These are phyloP conservation scores for Chymomyza caudatula DNA, from an alignment of 2,888 invertebrate species.

Conservation along the genomic window DNA sequence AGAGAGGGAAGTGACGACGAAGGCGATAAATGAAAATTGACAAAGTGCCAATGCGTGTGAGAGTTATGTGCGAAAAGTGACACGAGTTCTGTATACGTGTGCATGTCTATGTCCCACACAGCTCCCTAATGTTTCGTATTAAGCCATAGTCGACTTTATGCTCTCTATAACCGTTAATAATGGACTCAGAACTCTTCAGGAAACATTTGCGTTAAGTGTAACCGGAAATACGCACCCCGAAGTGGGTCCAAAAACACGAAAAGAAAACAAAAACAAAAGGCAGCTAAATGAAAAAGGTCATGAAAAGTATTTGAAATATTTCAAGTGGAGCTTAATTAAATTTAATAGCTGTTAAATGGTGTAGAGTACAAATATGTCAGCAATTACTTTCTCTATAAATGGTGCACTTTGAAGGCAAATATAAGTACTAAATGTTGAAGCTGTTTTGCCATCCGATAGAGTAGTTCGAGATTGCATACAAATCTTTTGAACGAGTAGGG, in stretches of 20 bases:
- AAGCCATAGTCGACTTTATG: background rate
- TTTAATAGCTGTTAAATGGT: slow-evolving; percentile 9
- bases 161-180: background rate
- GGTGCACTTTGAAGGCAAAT: background rate
- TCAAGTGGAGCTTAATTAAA: slow-evolving; percentile 32
- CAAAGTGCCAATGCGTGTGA: slow-evolving; percentile 62
- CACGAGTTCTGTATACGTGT: background rate
- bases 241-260: slow-evolving; percentile 27
- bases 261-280: slow-evolving; percentile 17
- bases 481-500: too few relatives aligned
- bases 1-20: slow-evolving; percentile 3
- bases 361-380: background rate
- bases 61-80: slow-evolving; percentile 39
- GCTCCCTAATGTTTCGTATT: background rate
- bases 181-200: background rate
- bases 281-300: slow-evolving; percentile 4
- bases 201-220: background rate
- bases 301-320: slow-evolving; percentile 10
- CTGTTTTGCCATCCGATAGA: background rate
- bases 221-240: background rate
- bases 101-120: background rate
- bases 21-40: slow-evolving; percentile 23
- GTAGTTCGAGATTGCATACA: too few relatives aligned
- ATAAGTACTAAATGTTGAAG: background rate
- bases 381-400: background rate